Evolutionary conservation across 2,113 vertebrate genomes (phyloP).

Genomic region (Variabilichromis moorii): DNA sequence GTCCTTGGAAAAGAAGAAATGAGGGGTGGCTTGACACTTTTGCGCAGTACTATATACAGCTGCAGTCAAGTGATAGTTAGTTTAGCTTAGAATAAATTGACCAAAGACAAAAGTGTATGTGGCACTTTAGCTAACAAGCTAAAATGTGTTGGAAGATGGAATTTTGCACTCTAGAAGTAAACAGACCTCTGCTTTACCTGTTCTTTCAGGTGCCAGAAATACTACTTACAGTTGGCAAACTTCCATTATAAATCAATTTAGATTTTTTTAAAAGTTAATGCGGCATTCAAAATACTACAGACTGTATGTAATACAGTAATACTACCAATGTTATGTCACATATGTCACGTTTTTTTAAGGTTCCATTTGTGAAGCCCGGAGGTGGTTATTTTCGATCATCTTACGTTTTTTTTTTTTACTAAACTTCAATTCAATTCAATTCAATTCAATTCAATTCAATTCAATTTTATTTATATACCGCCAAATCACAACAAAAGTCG

Average conservation of each 20-base stretch:
- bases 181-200: not conserved
- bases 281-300: not conserved
- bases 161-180: not conserved
- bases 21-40: not conserved
- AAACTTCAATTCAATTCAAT: not conserved
- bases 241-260: not conserved
- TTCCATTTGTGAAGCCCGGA: not conserved
- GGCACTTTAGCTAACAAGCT: not conserved
- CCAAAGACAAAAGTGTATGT: not conserved
- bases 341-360: not conserved
- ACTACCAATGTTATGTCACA: not conserved
- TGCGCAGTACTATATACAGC: not conserved
- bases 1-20: not conserved
- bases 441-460: too few relatives aligned
- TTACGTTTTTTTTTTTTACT: not conserved
- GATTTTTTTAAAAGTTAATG: not conserved
- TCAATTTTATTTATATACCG: too few relatives aligned
- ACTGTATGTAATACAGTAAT: not conserved
- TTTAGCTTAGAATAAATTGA: not conserved
- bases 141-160: not conserved
- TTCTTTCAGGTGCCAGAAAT: not conserved
- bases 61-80: not conserved
- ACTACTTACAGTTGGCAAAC: not conserved
- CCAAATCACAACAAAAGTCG: too few relatives aligned
- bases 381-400: not conserved